Conservation (phyloP, 2,113 vertebrate genomes). For the Pseudorhombus dupliciocellatus region DNA sequence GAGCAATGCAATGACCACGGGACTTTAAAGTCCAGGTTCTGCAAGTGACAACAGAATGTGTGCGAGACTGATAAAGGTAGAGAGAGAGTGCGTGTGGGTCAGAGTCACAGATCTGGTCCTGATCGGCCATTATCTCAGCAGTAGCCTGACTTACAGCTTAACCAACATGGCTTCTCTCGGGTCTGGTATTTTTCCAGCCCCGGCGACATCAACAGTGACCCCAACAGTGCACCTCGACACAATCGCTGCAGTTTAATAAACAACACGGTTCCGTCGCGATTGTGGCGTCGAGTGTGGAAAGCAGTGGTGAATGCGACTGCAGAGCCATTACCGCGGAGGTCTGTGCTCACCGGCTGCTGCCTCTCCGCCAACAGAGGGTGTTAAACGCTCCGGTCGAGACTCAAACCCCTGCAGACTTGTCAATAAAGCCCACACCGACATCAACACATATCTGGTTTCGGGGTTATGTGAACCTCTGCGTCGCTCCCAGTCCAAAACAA, state of each 20-base stretch:
- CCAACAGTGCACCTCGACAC: background rate
- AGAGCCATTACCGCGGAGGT: slow-evolving; percentile 29
- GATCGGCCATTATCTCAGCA: slow-evolving; percentile 81
- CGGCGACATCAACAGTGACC: slow-evolving; percentile 13
- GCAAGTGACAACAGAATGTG: slow-evolving; percentile 11
- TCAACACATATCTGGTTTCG: rapidly evolving
- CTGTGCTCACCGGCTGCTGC: slow-evolving; percentile 13
- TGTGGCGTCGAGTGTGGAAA: background rate
- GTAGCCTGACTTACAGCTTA: slow-evolving; percentile 73
- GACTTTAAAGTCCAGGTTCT: background rate
- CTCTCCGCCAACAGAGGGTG: slow-evolving; percentile 57
- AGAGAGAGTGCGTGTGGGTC: slow-evolving; percentile 43
- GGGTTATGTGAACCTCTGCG: rapidly evolving
- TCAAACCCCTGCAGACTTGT: background rate
- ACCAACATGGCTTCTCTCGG: slow-evolving; percentile 76
- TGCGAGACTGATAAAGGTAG: slow-evolving; percentile 25
- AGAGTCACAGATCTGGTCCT: slow-evolving; percentile 68
- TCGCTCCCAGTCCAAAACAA: background rate
- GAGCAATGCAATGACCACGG: background rate
- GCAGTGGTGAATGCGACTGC: slow-evolving; percentile 4
- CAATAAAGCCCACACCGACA: no score
- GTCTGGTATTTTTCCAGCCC: slow-evolving; percentile 38
- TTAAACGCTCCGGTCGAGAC: slow-evolving; percentile 4
- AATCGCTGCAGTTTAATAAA: background rate
- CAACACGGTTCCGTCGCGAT: background rate